Conservation (phyloP, 2,888 invertebrate genomes). For the Pimpla rufipes region DNA sequence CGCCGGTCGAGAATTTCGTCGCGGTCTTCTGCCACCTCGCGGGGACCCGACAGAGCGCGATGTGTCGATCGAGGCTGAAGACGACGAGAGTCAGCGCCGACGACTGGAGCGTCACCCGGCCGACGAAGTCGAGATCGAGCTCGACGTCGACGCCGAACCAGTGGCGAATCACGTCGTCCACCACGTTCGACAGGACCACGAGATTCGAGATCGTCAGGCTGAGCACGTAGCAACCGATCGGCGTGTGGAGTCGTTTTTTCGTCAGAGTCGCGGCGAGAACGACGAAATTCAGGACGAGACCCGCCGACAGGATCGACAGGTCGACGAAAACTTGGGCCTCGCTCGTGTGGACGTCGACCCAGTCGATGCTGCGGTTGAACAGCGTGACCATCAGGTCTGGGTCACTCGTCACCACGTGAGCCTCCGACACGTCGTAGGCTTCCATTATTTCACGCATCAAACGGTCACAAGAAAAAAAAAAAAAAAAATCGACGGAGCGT, state of each 20-base stretch:
- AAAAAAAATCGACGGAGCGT: too few relatives aligned
- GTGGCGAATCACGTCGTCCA: slow-evolving; percentile 72
- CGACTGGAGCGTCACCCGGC: slow-evolving; percentile 76
- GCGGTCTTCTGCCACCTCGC: slow-evolving; percentile 65
- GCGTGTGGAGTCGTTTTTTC: slow-evolving; percentile 69
- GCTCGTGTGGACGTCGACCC: slow-evolving; percentile 36
- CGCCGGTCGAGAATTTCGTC: slow-evolving; percentile 64
- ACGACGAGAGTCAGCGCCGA: slow-evolving; percentile 76
- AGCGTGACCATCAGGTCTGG: slow-evolving; percentile 47
- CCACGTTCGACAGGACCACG: slow-evolving; percentile 75
- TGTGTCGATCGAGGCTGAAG: slow-evolving; percentile 76
- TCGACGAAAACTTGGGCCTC: slow-evolving; percentile 59
- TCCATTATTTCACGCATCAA: slow-evolving; percentile 26
- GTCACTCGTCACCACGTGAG: slow-evolving; percentile 25
- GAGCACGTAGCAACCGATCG: slow-evolving; percentile 75
- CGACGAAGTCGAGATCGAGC: slow-evolving; percentile 77
- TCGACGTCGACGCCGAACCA: slow-evolving; percentile 71
- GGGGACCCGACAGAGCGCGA: slow-evolving; percentile 68
- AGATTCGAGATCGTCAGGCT: slow-evolving; percentile 77
- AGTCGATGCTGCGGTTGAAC: slow-evolving; percentile 61
- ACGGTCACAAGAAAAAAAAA: too few relatives aligned
- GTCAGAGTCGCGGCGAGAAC: slow-evolving; percentile 65
- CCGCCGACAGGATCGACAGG: slow-evolving; percentile 62
- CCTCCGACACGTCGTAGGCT: slow-evolving; percentile 29
- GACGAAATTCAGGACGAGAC: slow-evolving; percentile 65